Evolutionary conservation across 2,888 invertebrate genomes (phyloP).

Genomic region (Acrocera orbiculus): DNA sequence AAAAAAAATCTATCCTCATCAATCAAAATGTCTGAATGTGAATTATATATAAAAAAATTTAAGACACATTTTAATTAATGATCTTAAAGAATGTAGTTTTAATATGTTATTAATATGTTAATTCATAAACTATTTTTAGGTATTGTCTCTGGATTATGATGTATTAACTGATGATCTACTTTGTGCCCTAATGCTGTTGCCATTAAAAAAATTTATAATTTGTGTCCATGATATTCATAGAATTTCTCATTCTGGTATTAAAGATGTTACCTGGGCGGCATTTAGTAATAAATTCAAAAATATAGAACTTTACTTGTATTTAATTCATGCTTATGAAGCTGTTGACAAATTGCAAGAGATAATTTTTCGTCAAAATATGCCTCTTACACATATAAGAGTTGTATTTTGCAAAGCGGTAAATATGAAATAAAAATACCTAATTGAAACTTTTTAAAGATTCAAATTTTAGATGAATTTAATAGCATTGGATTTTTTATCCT

Average conservation of each 20-base stretch:
- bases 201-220: conserved; percentile 42
- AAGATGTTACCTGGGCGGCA: conserved; percentile 43
- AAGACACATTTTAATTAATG: neutral
- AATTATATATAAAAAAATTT: neutral
- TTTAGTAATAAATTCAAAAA: conserved; percentile 31
- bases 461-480: conserved; percentile 23
- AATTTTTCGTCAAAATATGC: conserved; percentile 50
- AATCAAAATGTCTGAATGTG: no score
- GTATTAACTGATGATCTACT: conserved; percentile 26
- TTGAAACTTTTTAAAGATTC: neutral
- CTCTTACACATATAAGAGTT: conserved; percentile 51
- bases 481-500: conserved; percentile 27
- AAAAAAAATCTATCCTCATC: no score
- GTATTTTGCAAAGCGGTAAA: conserved; percentile 51
- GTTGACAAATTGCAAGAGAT: conserved; percentile 40
- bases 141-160: conserved; percentile 29
- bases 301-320: conserved; percentile 25
- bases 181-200: conserved; percentile 25
- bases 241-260: conserved; percentile 41
- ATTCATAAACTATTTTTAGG: conserved; percentile 13
- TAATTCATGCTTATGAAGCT: conserved; percentile 51
- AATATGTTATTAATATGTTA: neutral
- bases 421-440: conserved; percentile 6
- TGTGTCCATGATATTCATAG: conserved; percentile 51
- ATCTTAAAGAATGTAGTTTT: neutral